Base-by-base conservation (phyloP, 2,113 vertebrate genomes). In the Tetraodon nigroviridis region DNA sequence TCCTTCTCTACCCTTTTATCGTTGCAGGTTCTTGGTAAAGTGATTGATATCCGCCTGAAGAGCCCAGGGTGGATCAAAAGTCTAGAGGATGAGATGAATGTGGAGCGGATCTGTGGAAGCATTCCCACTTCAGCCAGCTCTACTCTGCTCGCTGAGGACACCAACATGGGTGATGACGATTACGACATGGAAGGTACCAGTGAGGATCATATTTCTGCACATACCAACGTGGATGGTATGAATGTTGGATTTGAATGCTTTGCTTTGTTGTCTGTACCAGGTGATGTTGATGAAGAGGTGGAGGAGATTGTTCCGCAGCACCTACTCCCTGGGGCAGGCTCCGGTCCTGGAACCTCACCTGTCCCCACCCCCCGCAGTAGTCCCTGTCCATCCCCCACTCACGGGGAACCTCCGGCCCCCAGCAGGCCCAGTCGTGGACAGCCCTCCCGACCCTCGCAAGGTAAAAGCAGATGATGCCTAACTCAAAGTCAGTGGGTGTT, bases 261-360 rank as follows among this genome's bases (percentile, higher is more conserved):
- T 64, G n/a, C 12, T 15, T 2, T 52, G 11, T 80, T 61, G 45
- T 52, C 11, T 62, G n/a, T 22, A 61, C 20, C 54, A 99, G 97
- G 95, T 54, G 96, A 99, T 2, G 86, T 98, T 0, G 95, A 99
- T 22, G 97, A 99, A 7, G 97, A 99, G 81, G 88, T 96, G 15
- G 95, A 99, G 69, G 94, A 96, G 63, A 93, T 97, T 47, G 90
- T 98, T 51, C 94, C 94, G 17, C 96, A 97, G 85, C 94, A 98
- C 76, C 88, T 98, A 2, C 95, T 97, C 84, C 94, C 92, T 0
- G 82, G 89, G 0, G 83, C 89, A 0, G 80, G 92, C n/a, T 88
- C 88, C 1, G 92, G 90, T 48, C 85, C 91, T 1, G 92, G 92
- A 27, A 76, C 88, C 0, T 98, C 96, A 0, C 97, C 97, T 0